These are phyloP conservation scores for Xiphorhynchus elegans DNA, from an alignment of 2,113 vertebrate genomes.

Conservation along the genomic window DNA sequence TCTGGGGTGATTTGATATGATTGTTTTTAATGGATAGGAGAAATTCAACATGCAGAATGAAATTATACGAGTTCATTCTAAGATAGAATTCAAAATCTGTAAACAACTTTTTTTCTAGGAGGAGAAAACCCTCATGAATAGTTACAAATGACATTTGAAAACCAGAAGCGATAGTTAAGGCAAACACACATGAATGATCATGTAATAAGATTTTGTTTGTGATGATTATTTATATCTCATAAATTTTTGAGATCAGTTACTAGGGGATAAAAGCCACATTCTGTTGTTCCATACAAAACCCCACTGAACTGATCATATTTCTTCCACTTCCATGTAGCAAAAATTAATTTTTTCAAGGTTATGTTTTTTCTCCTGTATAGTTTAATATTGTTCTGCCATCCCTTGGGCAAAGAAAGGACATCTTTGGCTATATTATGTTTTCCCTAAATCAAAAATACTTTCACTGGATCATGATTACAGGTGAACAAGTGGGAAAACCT, in stretches of 20 bases:
- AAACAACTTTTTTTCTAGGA: not conserved
- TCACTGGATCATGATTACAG: not conserved
- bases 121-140: not conserved
- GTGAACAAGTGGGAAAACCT: not conserved
- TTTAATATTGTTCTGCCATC: not conserved
- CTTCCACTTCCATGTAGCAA: not conserved
- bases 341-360: not conserved
- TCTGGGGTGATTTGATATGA: not conserved
- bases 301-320: not conserved
- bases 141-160: not conserved
- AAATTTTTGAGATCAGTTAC: not conserved
- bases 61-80: not conserved
- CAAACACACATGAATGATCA: not conserved
- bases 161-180: not conserved
- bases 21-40: accelerated
- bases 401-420: not conserved
- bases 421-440: not conserved
- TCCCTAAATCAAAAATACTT: not conserved
- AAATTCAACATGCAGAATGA: not conserved
- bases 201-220: not conserved
- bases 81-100: not conserved
- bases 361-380: not conserved
- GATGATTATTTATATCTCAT: not conserved
- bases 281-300: not conserved
- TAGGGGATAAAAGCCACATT: not conserved